Base-by-base conservation (phyloP, 2,113 vertebrate genomes). In the Gopherus flavomarginatus region DNA sequence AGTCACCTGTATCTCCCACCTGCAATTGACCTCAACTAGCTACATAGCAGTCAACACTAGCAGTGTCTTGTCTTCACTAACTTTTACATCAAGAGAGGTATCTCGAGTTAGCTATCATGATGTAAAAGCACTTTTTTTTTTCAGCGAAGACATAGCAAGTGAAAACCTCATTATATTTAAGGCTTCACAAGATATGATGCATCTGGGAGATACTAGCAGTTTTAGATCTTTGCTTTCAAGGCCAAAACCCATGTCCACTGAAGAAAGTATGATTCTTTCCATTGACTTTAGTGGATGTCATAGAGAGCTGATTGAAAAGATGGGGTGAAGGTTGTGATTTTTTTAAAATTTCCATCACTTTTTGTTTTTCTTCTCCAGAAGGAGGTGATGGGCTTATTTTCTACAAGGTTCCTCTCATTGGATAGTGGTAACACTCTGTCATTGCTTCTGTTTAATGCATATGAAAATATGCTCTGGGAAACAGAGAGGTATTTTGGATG, bases 301-400 rank as follows among this genome's bases (percentile, higher is more conserved):
- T 29, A 59, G 5, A 29, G 4, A 12, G 4, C 29, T 59, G 57
- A 27, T 59, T 59, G 27, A 31, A 31, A 59, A 59, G 57, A 59
- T 29, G 27, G 57, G 24, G 57, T 59, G 27, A 59, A 59, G 57
- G 57, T 59, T 0, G 0, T 5, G 0, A 5, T 5, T 83, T 38
- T 1, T 0, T 54, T 86, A 47, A 19, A n/a, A 83, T 83, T 87
- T 14, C 81, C 56, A 21, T 62, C 29, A 1, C 59, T 35, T 31
- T 62, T 35, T 53, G 1, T 52, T 86, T 42, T 77, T 8, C 21
- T 83, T 11, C 57, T 53, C n/a, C 80, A 24, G n/a, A 12, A 11
- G 29, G 59, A 35, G 21, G 3, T 27, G 56, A 54, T 53, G 52
- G 57, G 2, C 17, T 57, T 13, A 1, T 5, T 2, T 29, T 88